phyloP scores from a whole-genome alignment of 2,113 vertebrate species.

The Cavia porcellus region DNA sequence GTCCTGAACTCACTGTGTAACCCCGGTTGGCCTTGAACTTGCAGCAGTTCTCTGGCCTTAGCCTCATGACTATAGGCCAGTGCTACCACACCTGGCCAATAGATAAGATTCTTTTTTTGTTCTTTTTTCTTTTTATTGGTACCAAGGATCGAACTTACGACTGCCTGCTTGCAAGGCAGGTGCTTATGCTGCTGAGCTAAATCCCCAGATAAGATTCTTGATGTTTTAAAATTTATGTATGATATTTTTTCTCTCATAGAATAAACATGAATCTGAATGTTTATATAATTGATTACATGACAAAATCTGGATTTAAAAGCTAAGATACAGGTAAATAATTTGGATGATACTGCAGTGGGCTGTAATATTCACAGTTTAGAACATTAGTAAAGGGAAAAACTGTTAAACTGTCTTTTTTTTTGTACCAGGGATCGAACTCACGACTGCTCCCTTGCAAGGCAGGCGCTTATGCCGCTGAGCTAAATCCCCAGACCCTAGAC shows the following conservation, averaged over 20 bases:
- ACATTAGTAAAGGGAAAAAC: neutral
- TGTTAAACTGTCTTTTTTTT: neutral
- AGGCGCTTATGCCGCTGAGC: too few relatives aligned
- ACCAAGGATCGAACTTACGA: too few relatives aligned
- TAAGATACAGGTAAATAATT: slow-evolving; percentile 16
- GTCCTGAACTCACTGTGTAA: neutral
- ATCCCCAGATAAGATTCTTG: neutral
- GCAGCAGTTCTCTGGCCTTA: neutral
- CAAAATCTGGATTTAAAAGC: slow-evolving; percentile 1
- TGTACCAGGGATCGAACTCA: too few relatives aligned
- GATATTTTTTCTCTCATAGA: neutral
- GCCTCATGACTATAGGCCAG: neutral
- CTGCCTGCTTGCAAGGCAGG: too few relatives aligned
- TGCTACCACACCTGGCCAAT: neutral
- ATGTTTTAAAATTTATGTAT: neutral
- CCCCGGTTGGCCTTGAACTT: neutral
- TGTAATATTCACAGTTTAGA: neutral
- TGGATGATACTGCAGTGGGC: neutral
- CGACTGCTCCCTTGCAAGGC: too few relatives aligned
- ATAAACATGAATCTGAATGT: neutral
- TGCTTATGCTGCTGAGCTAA: too few relatives aligned
- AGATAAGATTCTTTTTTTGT: too few relatives aligned
- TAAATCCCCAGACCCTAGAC: too few relatives aligned
- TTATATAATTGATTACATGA: neutral
- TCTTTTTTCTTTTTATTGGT: too few relatives aligned